Base-by-base conservation (phyloP, 2,888 invertebrate species). In the Eristalis intricaria region DNA sequence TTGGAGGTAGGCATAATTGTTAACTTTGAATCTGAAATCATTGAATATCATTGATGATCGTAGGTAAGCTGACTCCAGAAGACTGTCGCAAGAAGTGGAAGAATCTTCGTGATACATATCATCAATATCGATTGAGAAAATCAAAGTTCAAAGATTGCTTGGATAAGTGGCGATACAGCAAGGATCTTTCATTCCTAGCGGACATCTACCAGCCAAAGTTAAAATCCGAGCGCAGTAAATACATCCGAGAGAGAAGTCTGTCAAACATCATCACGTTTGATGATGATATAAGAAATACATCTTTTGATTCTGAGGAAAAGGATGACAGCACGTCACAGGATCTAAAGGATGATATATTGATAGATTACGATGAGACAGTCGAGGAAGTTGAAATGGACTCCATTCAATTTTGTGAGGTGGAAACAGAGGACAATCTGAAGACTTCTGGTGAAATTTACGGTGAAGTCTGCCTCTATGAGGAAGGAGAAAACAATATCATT, bases 11-110 rank as follows among this genome's bases (percentile, higher is more conserved):
- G 91, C 90, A 69, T 65, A 29, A 29, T 23, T 26, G 13, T 64
- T 38, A 68, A 1, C n/a, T 26, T 23, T 32, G 43, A 32, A 26
- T 43, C n/a, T 11, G 13, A 71, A 11, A 19, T 1, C 32, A 65
- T 23, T 15, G 50, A 43, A 22, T 38, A 32, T 61, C 0, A 4
- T 11, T 63, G 7, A 60, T 13, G 5, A 0, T 60, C 64, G 5
- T 43, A 91, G 91, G 91, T 43, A 91, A 90, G 81, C 90, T 91
- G 64, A 90, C 91, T 11, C 91, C 92, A 2, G 91, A 90, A 60
- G 92, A 92, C 68, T 92, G 92, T 77, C 90, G 92, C 0, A 91
- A 91, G 15, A 92, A 92, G 84, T 92, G 92, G 92, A 92, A 92
- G 82, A 92, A 92, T 81, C 89, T 92, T 0, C 90, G 92, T 8